Evolutionary conservation across 35 echinoderm and acorn worm genomes (phyloP).

Genomic region (Acanthaster planci): DNA sequence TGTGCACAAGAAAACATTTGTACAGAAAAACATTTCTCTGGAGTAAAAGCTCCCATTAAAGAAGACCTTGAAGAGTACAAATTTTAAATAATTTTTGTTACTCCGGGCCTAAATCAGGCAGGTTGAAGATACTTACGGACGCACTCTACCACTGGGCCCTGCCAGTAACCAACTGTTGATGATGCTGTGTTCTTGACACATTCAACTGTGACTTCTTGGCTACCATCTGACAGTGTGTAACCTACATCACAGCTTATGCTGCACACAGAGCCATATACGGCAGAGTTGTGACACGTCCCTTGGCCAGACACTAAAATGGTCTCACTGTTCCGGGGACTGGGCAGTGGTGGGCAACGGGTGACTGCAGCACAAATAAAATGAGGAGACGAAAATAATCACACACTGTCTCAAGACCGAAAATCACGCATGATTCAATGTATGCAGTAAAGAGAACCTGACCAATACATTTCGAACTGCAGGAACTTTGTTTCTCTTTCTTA

Average conservation of each 20-base stretch:
- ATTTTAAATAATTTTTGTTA: too few species aligned
- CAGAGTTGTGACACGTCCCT: slow-evolving; percentile 38
- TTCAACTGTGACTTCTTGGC: neutral
- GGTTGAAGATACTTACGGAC: slow-evolving; percentile 40
- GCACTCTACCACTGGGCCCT: slow-evolving; percentile 21
- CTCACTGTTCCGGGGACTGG: slow-evolving; percentile 36
- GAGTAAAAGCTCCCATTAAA: too few species aligned
- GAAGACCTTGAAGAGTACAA: too few species aligned
- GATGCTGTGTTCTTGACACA: neutral
- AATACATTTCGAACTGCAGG: too few species aligned
- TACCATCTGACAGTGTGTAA: slow-evolving; percentile 49
- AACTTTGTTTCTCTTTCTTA: too few species aligned
- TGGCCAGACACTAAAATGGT: slow-evolving; percentile 34
- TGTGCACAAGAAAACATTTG: too few species aligned
- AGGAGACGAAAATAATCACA: slow-evolving; percentile 5
- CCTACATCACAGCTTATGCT: slow-evolving; percentile 51
- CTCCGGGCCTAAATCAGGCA: too few species aligned
- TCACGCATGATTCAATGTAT: too few species aligned
- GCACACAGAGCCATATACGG: slow-evolving; percentile 64
- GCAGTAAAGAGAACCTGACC: too few species aligned
- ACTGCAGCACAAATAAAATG: slow-evolving; percentile 34
- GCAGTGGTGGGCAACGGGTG: slow-evolving; percentile 42
- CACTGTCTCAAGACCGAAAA: too few species aligned
- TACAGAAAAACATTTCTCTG: too few species aligned
- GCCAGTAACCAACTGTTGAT: slow-evolving; percentile 37